A percentile compares a stretch with the other conserved stretches of the same genome.
Evolutionary conservation across 53 echinoderm and acorn worm species (phyloP).

Genomic region (Hippasteria phrygiana): DNA sequence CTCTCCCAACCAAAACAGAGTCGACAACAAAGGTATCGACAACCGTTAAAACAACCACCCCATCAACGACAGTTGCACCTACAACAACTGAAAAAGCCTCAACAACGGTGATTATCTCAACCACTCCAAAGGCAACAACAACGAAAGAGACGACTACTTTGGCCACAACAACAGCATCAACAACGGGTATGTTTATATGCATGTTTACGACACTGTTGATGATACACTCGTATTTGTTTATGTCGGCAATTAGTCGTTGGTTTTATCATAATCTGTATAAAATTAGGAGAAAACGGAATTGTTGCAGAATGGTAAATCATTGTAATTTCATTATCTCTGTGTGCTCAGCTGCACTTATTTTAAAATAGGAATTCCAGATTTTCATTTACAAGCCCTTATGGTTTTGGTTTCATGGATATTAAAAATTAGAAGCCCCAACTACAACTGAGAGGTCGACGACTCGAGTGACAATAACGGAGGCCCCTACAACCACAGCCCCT

Average conservation of each 20-base stretch:
- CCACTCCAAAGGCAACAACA: slow-evolving; percentile 39
- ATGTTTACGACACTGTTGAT: no score
- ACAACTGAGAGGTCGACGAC: not conserved
- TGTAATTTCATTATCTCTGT: not conserved
- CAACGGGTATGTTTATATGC: slow-evolving; percentile 6
- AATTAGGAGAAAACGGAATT: no score
- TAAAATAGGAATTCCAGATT: not conserved
- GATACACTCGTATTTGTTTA: no score
- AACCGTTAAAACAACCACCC: not conserved
- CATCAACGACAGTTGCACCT: not conserved
- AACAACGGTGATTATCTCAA: not conserved
- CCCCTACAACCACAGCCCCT: not conserved
- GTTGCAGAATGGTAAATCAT: no score
- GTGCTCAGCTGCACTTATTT: no score
- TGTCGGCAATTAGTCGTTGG: no score
- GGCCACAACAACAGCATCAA: not conserved
- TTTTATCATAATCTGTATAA: no score
- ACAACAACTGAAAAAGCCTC: slow-evolving; percentile 12
- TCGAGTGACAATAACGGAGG: not conserved
- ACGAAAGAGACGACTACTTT: slow-evolving; percentile 5
- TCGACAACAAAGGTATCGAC: slow-evolving; percentile 5
- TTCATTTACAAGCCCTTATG: not conserved
- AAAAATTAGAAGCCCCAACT: not conserved
- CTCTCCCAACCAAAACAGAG: not conserved
- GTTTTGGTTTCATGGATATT: not conserved